Evolutionary conservation across 2,113 vertebrate genomes (phyloP), one percentile per base, ranked within the genome.

Genomic region (Phrynocephalus versicolor): DNA sequence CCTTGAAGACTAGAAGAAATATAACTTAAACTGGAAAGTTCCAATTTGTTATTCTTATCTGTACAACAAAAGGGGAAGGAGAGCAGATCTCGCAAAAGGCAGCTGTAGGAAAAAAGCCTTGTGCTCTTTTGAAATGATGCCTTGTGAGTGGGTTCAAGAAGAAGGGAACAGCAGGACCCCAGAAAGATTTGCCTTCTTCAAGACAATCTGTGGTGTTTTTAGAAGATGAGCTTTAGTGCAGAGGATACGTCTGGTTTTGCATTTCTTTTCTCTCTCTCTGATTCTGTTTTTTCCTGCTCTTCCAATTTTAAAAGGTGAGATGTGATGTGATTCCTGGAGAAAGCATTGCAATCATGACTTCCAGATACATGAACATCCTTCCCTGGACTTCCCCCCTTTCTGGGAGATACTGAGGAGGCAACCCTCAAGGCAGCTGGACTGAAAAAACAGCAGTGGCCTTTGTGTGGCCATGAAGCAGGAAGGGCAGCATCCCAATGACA

Each of bases 401-500:
- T 25, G 58, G 35, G 21, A 73, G 73, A 64, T 69, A 81, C 19
- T n/a, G 64, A 74, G 57, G 78, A 0, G 87, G 75, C 15, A 1
- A 0, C 62, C 27, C 65, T 18, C 81, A 79, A 71, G 1, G 51
- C 80, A 84, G 64, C 62, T 0, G 0, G 0, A 7, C 10, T 57
- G 64, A 39, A 62, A n/a, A 16, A 57, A 10, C 16, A 51, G 37
- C 85, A 82, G 51, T 83, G 73, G 30, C 37, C 35, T 85, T 30
- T 21, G 33, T n/a, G 27, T 19, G 88, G 85, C 88, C 88, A 98
- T 94, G 94, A 93, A 90, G n/a, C 84, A 92, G 60, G 89, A 85
- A 39, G 65, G 79, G 25, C 84, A 81, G 2, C 92, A 95, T 4
- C 37, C 75, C 57, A 95, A 92, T 0, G 25, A 72, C 1, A 92